phyloP scores from a whole-genome alignment of 1,140 invertebrate species.

The Branchinecta lynchi region DNA sequence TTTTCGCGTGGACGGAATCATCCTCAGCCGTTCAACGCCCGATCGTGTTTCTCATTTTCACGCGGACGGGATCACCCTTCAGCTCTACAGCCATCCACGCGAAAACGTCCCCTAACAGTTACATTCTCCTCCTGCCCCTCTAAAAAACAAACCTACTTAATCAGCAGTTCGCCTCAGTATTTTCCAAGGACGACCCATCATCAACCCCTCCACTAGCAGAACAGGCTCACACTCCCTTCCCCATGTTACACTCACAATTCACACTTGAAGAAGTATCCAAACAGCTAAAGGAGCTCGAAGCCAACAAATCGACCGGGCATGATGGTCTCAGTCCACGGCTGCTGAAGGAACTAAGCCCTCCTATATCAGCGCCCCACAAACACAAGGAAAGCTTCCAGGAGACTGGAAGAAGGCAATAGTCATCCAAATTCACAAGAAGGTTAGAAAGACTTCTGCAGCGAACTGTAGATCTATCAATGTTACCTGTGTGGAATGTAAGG shows the following conservation, averaged over 20 bases:
- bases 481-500: background rate
- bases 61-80: no score
- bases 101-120: no score
- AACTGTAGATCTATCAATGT: constrained; percentile 6
- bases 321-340: constrained; percentile 1
- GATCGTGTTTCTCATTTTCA: no score
- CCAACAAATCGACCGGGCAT: constrained; percentile 8
- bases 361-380: background rate
- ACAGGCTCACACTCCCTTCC: constrained; percentile 4
- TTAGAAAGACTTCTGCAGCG: background rate
- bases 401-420: constrained; percentile 1
- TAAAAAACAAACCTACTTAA: background rate
- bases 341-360: constrained; percentile 5
- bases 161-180: constrained; percentile 4
- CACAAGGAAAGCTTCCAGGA: constrained; percentile 4
- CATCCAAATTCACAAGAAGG: constrained; percentile 1
- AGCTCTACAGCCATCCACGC: no score
- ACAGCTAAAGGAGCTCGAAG: no score
- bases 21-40: no score
- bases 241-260: background rate
- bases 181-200: background rate
- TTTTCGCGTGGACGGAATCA: no score
- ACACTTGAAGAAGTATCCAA: no score
- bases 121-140: constrained; percentile 2
- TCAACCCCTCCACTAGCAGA: constrained; percentile 8